Base-by-base conservation (phyloP, 2,888 invertebrate species). In the Seladonia tumulorum region DNA sequence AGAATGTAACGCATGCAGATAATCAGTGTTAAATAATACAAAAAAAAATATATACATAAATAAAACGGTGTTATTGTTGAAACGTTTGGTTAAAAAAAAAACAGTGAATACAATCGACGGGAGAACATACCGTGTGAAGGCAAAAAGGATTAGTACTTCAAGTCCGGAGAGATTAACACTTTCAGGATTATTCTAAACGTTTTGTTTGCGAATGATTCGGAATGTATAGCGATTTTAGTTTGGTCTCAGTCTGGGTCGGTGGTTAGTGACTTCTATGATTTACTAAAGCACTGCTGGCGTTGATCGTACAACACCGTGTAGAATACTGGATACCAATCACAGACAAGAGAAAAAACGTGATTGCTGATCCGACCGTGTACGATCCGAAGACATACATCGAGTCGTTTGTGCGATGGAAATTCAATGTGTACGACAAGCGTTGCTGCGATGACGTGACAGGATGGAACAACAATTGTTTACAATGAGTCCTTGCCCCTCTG, bases 311-410 rank as follows among this genome's bases (percentile, higher is more conserved):
- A 91, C 85, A 87, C 83, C 82, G 90, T 92, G 88, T 92, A 92
- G 93, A 93, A 88, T 94, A 93, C 93, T 93, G 93, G 93, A 93
- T 93, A 93, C 91, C 86, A 87, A 86, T 89, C 76, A 83, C 84
- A 81, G 78, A 78, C 74, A 80, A 86, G 76, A 79, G 49, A 39
- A 80, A 47, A 77, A 45, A 83, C 77, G 79, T 76, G 79, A 82
- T 70, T 70, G 77, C 79, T 76, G 53, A 68, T 39, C 73, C 66
- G 77, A 70, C 78, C 72, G 75, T 73, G 72, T 39, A 57, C 71
- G 71, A 70, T 80, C 71, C 80, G 66, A 76, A 25, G n/a, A n/a
- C 76, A 78, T 80, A 87, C 83, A 81, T 84, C 82, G 73, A 57
- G 53, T 75, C 76, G 75, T 71, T 83, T 85, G 78, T 86, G 75